Evolutionary conservation across 2,888 invertebrate genomes (phyloP).

Genomic region (Siphonodentalium dalli): DNA sequence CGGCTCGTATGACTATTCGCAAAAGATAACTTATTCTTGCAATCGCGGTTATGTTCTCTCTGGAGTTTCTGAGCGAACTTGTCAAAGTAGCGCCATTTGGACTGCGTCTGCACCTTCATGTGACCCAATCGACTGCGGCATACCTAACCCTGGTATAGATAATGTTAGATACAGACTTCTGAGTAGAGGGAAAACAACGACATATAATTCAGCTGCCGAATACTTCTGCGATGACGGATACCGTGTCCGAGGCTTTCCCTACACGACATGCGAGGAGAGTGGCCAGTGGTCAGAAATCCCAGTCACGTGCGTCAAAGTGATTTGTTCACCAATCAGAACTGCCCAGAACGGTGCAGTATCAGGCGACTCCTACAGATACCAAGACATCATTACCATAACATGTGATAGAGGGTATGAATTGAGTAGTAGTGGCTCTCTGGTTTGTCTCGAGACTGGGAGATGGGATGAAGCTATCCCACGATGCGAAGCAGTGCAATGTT

Average conservation of each 20-base stretch:
- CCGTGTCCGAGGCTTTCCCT: conserved; percentile 34
- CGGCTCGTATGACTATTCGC: conserved; percentile 15
- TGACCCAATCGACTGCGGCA: conserved; percentile 24
- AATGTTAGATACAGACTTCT: conserved; percentile 11
- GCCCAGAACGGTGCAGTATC: conserved; percentile 6
- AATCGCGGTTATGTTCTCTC: conserved; percentile 32
- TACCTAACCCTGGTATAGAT: conserved; percentile 49
- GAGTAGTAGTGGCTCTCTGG: conserved; percentile 23
- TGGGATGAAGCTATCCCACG: conserved; percentile 55
- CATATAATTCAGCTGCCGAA: conserved; percentile 25
- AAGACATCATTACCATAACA: conserved; percentile 37
- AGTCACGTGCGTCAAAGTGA: conserved; percentile 7
- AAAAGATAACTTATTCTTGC: conserved; percentile 13
- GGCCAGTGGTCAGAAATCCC: conserved; percentile 42
- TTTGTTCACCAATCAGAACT: conserved; percentile 4
- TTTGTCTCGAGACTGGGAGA: conserved; percentile 43
- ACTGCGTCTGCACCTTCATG: conserved; percentile 14
- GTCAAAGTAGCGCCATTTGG: conserved; percentile 30
- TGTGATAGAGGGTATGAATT: conserved; percentile 45
- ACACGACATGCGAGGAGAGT: conserved; percentile 43
- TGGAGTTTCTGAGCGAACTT: conserved; percentile 29
- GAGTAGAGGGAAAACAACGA: conserved; percentile 7
- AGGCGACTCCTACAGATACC: conserved; percentile 24
- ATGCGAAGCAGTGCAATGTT: conserved; percentile 47
- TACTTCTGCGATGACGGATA: conserved; percentile 43